Conservation (phyloP, 2,797 vertebrate genomes). For the Clarias platycephalus region DNA sequence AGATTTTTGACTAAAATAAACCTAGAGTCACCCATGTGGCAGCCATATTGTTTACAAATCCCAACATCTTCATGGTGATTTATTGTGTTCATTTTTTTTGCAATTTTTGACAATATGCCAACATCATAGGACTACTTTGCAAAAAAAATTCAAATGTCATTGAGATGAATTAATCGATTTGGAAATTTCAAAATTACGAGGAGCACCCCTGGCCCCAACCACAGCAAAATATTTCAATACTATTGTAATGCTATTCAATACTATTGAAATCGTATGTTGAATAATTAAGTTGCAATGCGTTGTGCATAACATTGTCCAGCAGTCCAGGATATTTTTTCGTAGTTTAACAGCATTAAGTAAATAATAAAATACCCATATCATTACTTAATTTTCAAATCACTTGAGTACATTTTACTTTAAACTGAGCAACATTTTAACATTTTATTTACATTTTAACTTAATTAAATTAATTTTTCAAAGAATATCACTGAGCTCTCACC, state of each 20-base stretch:
- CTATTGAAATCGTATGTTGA: not conserved
- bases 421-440: not conserved
- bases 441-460: not conserved
- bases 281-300: not conserved
- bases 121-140: no score
- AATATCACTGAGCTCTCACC: conserved; percentile 70
- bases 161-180: no score
- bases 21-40: no score
- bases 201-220: not conserved
- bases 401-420: not conserved
- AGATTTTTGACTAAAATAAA: no score
- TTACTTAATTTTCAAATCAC: not conserved
- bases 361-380: not conserved
- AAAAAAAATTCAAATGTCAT: no score
- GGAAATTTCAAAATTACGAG: not conserved
- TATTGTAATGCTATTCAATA: not conserved
- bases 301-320: not conserved
- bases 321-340: not conserved
- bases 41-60: no score
- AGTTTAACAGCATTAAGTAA: not conserved
- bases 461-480: not conserved
- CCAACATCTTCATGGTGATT: no score
- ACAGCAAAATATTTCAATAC: not conserved
- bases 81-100: no score
- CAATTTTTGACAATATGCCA: no score